Base-by-base conservation (phyloP, 2,888 invertebrate genomes). In the Zygaena filipendulae region DNA sequence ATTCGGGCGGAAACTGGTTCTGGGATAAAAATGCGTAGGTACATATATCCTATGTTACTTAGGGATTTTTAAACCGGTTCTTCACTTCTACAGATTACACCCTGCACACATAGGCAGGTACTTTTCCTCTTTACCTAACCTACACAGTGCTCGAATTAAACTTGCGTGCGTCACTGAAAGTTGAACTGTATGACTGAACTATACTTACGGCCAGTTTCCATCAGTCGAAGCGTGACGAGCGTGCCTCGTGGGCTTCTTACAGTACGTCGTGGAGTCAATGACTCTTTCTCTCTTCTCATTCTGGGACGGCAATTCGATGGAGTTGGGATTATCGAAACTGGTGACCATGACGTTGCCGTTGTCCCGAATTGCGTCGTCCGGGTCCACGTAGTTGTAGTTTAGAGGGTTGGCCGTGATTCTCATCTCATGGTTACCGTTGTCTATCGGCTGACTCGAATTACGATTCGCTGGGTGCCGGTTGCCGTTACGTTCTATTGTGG, bases 321-420 rank as follows among this genome's bases (percentile, higher is more conserved):
- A 87, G 53, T 85, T 87, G 1, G 87, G 87, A 67, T 88, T 88
- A 55, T 90, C 88, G 59, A 90, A 90, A 42, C 88, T 87, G 33
- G 87, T 87, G 28, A 84, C 83, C 66, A 84, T 77, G 1, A 71
- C 68, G 43, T 79, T 74, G 2, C 77, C 79, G 28, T 81, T 66
- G 41, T 72, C 75, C 8, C 62, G 59, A 30, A 82, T 81, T 5
- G 84, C 83, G 56, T 86, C 86, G 19, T 85, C 85, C 0, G 86
- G 86, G 42, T 86, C 85, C 11, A 84, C 84, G 54, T 88, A 89
- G 59, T 86, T 88, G 51, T 80, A 80, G 60, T 82, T 88, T 43
- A 91, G 80, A 0, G 92, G 92, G 66, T 92, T 91, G 33, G 85
- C 82, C 12, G 91, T 92, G 42, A 92, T 91, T 33, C 91, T 80